A percentile compares a stretch with the other conserved stretches of the same genome.
These are phyloP conservation scores for Semicossyphus pulcher DNA, from an alignment of 2,113 vertebrate species.

Conservation along the genomic window DNA sequence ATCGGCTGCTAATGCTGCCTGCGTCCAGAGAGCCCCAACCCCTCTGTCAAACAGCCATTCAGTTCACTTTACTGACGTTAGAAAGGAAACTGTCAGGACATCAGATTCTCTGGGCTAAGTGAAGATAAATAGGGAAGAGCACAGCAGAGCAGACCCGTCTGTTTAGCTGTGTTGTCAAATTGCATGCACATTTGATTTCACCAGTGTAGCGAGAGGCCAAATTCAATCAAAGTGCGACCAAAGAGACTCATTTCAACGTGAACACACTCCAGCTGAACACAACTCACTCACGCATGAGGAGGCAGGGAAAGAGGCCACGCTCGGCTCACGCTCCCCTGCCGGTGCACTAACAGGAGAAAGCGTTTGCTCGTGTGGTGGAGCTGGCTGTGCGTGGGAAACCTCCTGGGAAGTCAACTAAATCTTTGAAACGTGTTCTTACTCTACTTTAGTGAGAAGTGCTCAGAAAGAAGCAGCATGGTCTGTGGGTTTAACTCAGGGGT, in stretches of 20 bases:
- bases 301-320: conserved; percentile 2
- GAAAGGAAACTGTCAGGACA: background rate
- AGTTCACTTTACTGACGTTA: background rate
- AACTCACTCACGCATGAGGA: conserved; percentile 1
- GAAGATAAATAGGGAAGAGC: background rate
- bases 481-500: background rate
- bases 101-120: background rate
- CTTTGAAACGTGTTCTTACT: conserved; percentile 18
- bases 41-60: background rate
- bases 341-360: conserved; percentile 3
- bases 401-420: conserved; percentile 7
- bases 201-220: background rate
- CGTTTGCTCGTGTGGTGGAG: conserved; percentile 10
- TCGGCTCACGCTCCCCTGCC: conserved; percentile 11
- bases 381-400: conserved; percentile 1
- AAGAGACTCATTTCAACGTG: conserved; percentile 6
- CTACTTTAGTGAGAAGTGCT: background rate
- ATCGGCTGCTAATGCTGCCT: background rate
- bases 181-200: conserved; percentile 16
- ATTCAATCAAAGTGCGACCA: conserved; percentile 15
- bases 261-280: conserved; percentile 9
- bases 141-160: background rate
- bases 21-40: background rate
- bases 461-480: background rate
- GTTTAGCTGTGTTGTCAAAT: background rate